Evolutionary conservation across 2,888 invertebrate species (phyloP), one percentile per base, ranked within the genome.

Genomic region (Barypeithes pellucidus): DNA sequence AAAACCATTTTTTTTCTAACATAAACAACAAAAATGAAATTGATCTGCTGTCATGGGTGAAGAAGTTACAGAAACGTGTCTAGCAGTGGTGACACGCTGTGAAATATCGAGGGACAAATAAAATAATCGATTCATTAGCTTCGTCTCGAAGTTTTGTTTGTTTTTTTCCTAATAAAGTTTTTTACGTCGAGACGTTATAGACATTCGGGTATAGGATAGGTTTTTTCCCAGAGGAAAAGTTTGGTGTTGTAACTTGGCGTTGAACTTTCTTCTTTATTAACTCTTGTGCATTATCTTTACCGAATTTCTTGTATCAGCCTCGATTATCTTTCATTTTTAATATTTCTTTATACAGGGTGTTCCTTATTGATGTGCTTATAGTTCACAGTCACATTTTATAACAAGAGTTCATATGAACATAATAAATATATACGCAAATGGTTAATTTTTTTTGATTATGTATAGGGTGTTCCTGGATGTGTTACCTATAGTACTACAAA

Each of bases 61-160:
- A 45, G 16, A 45, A 45, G 16, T 45, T 45, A 14, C 43, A 2
- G 16, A 8, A 45, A 45, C 43, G 43, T 45, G 43, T 45, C 14
- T 12, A 45, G 16, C 12, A 3, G 43, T 16, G 43, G 43, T 45
- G 43, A 45, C 16, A 45, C 8, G 16, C 43, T 16, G 14, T 18
- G 16, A 50, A 14, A 65, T 36, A 9, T 50, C 65, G 33, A 9
- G 50, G 47, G 47, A 65, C 65, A 65, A 65, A 65, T 65, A 65
- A 65, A 65, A 33, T 16, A 33, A 65, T 47, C 65, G 65, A 50
- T 50, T 65, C 65, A 65, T 65, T 65, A 65, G 33, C 18, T 50
- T 22, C 39, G 65, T 65, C 52, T 43, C 24, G 33, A 65, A 47
- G 50, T 65, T 33, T 36, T 50, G 29, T 50, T 47, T 65, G 65